These are phyloP conservation scores for Excalfactoria chinensis DNA, from an alignment of 2,113 vertebrate species.

Conservation along the genomic window DNA sequence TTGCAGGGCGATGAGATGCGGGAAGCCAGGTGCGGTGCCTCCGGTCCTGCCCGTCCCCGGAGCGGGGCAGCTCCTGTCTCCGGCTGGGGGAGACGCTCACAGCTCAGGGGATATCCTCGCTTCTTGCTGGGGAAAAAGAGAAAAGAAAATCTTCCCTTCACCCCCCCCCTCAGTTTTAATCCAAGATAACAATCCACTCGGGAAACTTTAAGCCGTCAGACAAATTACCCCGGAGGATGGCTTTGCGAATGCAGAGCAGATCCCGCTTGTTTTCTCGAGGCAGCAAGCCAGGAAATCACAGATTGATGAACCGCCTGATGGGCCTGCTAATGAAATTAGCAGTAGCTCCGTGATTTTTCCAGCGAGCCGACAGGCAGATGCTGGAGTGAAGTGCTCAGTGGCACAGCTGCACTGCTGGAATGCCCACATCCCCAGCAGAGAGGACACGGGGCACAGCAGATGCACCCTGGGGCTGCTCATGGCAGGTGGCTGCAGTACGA, in stretches of 20 bases:
- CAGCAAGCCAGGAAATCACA: conserved; percentile 35
- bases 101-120: neutral
- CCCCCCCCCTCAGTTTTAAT: neutral
- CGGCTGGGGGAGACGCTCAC: neutral
- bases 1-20: neutral
- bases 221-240: neutral
- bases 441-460: accelerated
- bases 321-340: conserved; percentile 62
- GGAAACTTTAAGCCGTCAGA: conserved; percentile 34
- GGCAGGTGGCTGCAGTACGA: accelerated
- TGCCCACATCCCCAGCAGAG: neutral
- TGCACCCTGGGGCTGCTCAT: neutral
- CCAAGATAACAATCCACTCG: conserved; percentile 22
- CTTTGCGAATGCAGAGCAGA: conserved; percentile 39
- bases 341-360: neutral
- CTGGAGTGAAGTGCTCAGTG: neutral
- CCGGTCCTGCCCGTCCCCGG: neutral
- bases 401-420: neutral
- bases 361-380: conserved; percentile 18
- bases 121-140: neutral
- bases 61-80: neutral
- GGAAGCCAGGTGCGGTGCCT: neutral
- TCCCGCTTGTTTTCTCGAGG: conserved; percentile 25
- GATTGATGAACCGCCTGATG: conserved; percentile 44
- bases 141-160: neutral